Base-by-base conservation (phyloP, 2,113 vertebrate species). In the Tupaia chinensis region DNA sequence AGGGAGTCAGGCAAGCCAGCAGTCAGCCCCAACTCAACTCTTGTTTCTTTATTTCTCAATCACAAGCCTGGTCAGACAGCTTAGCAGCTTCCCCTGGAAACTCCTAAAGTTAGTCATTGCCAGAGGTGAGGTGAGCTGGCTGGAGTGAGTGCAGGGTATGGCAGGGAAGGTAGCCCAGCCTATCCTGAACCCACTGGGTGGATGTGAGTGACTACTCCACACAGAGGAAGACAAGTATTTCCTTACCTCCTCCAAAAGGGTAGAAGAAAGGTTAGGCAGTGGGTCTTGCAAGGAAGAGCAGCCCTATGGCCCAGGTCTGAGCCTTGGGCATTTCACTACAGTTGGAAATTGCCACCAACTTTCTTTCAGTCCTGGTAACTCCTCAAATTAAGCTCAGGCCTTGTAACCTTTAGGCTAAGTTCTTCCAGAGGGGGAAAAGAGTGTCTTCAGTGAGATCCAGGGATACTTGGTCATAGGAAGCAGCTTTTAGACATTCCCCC, bases 401-500 rank as follows among this genome's bases (percentile, higher is more conserved):
- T 92, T 91, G 16, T 58, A 87, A 76, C 54, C 81, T 94, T 80
- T 78, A 96, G 70, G 63, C 53, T 65, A 63, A 58, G 25, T 5
- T 94, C 87, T 96, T 94, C 68, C 54, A 94, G 92, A 97, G 84
- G 66, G 90, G 69, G 61, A 95, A 79, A 92, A 34, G 81, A n/a
- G 17, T 94, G 54, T 79, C 58, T 90, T 13, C 27, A 81, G 81
- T 68, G 89, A 86, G 82, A 94, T 69, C 58, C 85, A 93, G 85
- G 81, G 65, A 95, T 78, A 79, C 89, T 89, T 95, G 91, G 93
- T 69, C 66, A 81, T 22, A 96, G 94, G 96, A 96, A 96, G 74
- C 65, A 82, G 89, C 90, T 91, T 97, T 92, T 94, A 88, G 91
- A 86, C 73, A 73, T 86, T 85, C 78, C 65, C 17, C 56, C 54